A percentile compares a stretch with the other conserved stretches of the same genome.
phyloP scores from a whole-genome alignment of 2,113 vertebrate species.

The Tyrannus savana region DNA sequence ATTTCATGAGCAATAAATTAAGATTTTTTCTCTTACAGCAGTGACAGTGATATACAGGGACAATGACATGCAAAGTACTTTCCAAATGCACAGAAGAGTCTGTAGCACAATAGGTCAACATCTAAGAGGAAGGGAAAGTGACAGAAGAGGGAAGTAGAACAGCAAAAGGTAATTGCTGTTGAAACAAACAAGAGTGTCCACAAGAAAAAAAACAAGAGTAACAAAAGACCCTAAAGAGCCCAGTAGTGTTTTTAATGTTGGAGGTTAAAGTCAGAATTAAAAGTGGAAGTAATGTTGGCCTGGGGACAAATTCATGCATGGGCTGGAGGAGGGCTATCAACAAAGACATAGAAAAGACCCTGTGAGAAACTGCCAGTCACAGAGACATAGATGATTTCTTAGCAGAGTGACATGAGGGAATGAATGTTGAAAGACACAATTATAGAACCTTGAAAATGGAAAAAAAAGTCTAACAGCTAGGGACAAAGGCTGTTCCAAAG shows the following conservation, averaged over 20 bases:
- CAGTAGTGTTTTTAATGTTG: not conserved
- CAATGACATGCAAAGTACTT: not conserved
- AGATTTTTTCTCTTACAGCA: not conserved
- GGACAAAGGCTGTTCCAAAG: not conserved
- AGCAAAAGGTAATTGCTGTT: not conserved
- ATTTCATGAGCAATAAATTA: not conserved
- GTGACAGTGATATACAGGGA: fast-evolving
- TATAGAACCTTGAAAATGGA: not conserved
- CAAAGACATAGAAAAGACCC: not conserved
- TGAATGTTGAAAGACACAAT: not conserved
- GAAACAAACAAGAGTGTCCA: not conserved
- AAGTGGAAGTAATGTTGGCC: not conserved
- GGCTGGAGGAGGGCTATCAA: not conserved
- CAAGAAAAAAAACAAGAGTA: not conserved
- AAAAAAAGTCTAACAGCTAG: not conserved
- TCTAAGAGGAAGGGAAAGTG: not conserved
- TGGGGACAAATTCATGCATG: not conserved
- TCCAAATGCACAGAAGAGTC: not conserved
- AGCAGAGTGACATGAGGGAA: not conserved
- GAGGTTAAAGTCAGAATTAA: not conserved
- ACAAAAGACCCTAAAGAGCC: not conserved
- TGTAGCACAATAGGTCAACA: not conserved
- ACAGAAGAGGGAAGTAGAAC: not conserved
- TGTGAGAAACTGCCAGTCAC: not conserved
- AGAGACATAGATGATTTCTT: not conserved